Evolutionary conservation across 2,113 vertebrate genomes (phyloP).

Genomic region (Equus przewalskii): DNA sequence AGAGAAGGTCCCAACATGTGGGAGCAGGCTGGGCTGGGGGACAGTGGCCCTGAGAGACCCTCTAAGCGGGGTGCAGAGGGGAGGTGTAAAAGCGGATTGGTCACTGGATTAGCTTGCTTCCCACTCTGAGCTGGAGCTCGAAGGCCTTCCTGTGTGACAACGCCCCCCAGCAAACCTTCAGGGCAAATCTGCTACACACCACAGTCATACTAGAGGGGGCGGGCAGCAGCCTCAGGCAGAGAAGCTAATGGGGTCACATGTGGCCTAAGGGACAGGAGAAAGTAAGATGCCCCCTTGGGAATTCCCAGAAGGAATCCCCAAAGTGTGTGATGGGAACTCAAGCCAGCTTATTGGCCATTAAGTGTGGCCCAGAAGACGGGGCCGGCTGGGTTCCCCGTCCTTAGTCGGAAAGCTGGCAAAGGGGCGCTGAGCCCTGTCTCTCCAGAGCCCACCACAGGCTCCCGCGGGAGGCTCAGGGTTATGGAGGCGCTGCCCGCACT

Average conservation of each 20-base stretch:
- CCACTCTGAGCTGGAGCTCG: neutral
- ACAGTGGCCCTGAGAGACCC: neutral
- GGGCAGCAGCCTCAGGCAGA: neutral
- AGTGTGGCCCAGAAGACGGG: neutral
- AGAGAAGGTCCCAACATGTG: neutral
- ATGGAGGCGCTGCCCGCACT: fast-evolving
- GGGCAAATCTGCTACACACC: neutral
- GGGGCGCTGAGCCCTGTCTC: neutral
- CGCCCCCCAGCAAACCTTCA: neutral
- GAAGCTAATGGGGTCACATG: neutral
- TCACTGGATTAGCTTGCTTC: neutral
- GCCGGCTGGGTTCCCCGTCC: too few relatives aligned
- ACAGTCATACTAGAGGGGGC: too few relatives aligned
- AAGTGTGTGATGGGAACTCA: neutral
- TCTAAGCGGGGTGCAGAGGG: neutral
- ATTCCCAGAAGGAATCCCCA: neutral
- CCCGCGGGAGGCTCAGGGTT: too few relatives aligned
- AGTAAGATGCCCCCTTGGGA: neutral
- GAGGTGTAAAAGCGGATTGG: neutral
- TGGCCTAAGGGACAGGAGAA: neutral
- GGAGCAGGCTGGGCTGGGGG: neutral
- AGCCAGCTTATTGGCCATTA: neutral
- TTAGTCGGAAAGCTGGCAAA: neutral
- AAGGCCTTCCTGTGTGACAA: neutral
- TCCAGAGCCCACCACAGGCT: neutral